Conservation (phyloP, 2,797 vertebrate genomes). For the Malurus splendens region DNA sequence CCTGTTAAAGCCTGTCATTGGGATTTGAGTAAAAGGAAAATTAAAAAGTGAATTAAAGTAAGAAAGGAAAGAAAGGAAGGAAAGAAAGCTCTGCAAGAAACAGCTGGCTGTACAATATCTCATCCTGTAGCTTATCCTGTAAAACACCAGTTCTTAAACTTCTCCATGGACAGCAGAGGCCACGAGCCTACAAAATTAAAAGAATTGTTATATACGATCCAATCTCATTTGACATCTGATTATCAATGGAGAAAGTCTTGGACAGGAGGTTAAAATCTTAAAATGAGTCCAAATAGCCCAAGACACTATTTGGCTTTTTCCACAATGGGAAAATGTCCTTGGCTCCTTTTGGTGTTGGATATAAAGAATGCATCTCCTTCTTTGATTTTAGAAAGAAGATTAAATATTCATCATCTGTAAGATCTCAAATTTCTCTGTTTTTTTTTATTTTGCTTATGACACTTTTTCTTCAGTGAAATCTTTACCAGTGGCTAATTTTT, state of each 20-base stretch:
- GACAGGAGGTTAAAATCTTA: not conserved
- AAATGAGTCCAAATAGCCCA: not conserved
- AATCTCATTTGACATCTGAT: not conserved
- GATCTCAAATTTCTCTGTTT: not conserved
- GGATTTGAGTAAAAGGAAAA: not conserved
- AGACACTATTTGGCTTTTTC: not conserved
- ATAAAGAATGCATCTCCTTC: not conserved
- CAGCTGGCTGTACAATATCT: not conserved
- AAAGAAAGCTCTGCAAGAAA: not conserved
- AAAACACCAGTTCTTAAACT: not conserved
- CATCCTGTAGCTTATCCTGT: not conserved
- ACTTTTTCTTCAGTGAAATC: not conserved
- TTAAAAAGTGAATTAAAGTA: not conserved
- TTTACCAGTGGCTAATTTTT: not conserved
- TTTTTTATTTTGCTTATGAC: not conserved
- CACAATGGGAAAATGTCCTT: not conserved
- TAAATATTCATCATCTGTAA: not conserved
- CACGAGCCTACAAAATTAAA: not conserved
- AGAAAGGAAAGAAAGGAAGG: not conserved
- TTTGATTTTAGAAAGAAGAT: not conserved
- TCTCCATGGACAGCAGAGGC: not conserved
- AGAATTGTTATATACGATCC: not conserved
- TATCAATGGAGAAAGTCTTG: not conserved
- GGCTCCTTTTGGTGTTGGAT: not conserved
- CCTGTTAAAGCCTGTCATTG: not conserved